A percentile compares a stretch with the other conserved stretches of the same genome.
Evolutionary conservation across 2,888 invertebrate species (phyloP).

Genomic region (Opisthograptis luteolata): DNA sequence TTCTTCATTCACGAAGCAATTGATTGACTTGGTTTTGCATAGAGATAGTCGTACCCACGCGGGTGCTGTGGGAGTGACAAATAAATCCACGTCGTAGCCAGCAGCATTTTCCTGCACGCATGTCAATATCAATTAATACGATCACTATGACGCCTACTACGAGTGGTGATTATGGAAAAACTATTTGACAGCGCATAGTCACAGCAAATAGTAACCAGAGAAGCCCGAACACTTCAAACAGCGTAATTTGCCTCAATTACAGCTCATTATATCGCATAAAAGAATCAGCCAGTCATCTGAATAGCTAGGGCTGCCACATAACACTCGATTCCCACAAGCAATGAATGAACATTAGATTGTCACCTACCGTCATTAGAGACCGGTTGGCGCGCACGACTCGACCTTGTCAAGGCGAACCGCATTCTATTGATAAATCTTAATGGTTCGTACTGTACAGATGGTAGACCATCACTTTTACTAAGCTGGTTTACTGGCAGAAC

Average conservation of each 20-base stretch:
- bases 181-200: too few species aligned
- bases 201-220: too few species aligned
- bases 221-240: neutral
- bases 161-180: too few species aligned
- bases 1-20: too few species aligned
- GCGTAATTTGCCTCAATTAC: slow-evolving; percentile 1
- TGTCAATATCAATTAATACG: too few species aligned
- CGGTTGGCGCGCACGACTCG: slow-evolving; percentile 39
- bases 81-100: too few species aligned
- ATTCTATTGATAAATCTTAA: slow-evolving; percentile 12
- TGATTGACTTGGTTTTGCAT: too few species aligned
- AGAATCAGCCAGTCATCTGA: slow-evolving; percentile 4
- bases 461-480: slow-evolving; percentile 9
- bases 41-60: too few species aligned
- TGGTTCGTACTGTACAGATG: neutral
- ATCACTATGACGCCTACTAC: too few species aligned
- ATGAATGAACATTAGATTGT: slow-evolving; percentile 37
- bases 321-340: slow-evolving; percentile 13
- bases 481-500: neutral
- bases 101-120: too few species aligned
- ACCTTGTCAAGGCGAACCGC: slow-evolving; percentile 55
- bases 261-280: slow-evolving; percentile 3
- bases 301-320: neutral
- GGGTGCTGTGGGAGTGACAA: too few species aligned
- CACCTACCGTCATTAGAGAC: slow-evolving; percentile 27